Base-by-base conservation (phyloP, 2,113 vertebrate genomes). In the Hemichromis elongatus region DNA sequence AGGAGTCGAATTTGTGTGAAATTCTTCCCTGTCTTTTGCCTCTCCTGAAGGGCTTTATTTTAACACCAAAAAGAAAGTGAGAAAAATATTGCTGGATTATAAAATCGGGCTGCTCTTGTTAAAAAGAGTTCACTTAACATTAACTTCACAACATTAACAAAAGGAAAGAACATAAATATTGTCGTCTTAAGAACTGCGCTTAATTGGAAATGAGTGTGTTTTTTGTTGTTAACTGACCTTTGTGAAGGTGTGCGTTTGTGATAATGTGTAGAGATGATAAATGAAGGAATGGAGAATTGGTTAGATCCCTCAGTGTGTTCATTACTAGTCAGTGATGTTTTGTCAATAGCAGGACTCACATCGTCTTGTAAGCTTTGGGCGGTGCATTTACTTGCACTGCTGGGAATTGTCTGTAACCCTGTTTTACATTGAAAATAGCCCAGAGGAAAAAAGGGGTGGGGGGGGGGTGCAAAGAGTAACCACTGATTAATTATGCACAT, bases 381-480 rank as follows among this genome's bases (percentile, higher is more conserved):
- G 96, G 95, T 95, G 96, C 96, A 89, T 97, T 98, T 97, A 98
- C 96, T 97, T 95, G 95, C 96, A 96, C 97, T 96, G 90, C 94
- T 96, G 97, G 97, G 97, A 97, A 98, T 97, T 97, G 97, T 98
- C 97, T 96, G 95, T 96, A 98, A 97, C 96, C 96, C 97, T 96
- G 97, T 97, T 97, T 97, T 98, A 98, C 97, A 97, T 96, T 97
- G 95, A 95, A 97, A 97, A 97, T 96, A 97, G 96, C 97, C 94
- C 97, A 97, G 95, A 97, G 97, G 96, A 97, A 96, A 97, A 96
- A 95, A 96, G 92, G 93, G 92, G 77, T 81, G 86, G 87, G 40
- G 35, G 19, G 82, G 59, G 88, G 86, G 77, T 79, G 92, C 88
- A 92, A 86, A 83, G 89, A 92, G 89, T 93, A 95, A 94, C 90